Conservation (phyloP, 53 echinoderm and acorn worm species). For the Arbacia lixula region DNA sequence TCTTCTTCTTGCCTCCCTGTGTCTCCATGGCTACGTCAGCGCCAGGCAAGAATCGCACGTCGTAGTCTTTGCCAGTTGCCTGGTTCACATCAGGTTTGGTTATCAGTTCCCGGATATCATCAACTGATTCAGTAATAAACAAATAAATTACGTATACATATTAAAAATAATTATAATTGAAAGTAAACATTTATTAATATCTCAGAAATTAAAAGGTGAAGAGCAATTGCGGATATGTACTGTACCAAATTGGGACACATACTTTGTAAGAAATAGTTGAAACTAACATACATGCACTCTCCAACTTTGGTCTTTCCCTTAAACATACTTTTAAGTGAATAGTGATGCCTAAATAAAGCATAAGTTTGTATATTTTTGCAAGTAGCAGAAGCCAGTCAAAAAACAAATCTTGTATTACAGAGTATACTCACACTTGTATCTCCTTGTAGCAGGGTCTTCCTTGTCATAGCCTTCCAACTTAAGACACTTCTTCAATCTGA, state of each 20-base stretch:
- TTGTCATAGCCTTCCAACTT: constrained; percentile 69
- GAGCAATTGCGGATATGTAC: neutral
- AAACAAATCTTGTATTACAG: neutral
- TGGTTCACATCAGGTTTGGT: constrained; percentile 87
- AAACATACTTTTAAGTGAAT: neutral
- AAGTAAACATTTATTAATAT: too few relatives aligned
- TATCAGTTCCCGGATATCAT: constrained; percentile 69
- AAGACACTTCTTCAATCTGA: constrained; percentile 85
- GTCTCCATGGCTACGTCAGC: constrained; percentile 63
- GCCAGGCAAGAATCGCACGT: constrained; percentile 70
- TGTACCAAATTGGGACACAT: neutral
- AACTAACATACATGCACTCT: neutral
- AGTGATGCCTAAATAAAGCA: neutral
- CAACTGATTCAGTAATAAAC: constrained; percentile 49
- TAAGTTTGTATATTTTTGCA: too few relatives aligned
- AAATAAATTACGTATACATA: neutral
- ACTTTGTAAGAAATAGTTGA: neutral
- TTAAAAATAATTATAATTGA: too few relatives aligned
- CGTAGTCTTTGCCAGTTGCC: constrained; percentile 75
- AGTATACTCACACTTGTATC: constrained; percentile 86
- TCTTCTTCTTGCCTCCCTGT: constrained; percentile 34
- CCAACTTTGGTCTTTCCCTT: neutral
- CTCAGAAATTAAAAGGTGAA: too few relatives aligned
- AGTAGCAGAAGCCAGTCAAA: neutral
- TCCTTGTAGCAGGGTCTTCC: constrained; percentile 71